Evolutionary conservation across 2,797 vertebrate genomes (phyloP).

Genomic region (Atherinosoma microstoma): DNA sequence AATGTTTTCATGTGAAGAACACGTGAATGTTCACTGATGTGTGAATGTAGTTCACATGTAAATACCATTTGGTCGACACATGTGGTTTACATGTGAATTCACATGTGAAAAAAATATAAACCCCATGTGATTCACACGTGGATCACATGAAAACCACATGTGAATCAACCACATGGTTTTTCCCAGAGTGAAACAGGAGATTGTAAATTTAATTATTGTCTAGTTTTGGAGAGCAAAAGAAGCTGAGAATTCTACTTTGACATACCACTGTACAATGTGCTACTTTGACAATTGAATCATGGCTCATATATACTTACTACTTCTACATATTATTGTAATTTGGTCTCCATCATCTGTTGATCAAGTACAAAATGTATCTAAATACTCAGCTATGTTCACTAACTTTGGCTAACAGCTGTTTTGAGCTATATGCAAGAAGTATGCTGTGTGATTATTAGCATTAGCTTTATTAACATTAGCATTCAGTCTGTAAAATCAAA

Average conservation of each 20-base stretch:
- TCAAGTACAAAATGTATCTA: background rate
- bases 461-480: background rate
- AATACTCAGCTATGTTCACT: background rate
- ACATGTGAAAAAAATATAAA: no score
- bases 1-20: no score
- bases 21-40: no score
- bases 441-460: background rate
- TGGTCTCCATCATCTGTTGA: background rate
- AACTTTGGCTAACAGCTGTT: background rate
- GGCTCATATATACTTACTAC: no score
- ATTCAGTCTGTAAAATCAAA: background rate
- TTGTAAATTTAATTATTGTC: background rate
- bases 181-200: background rate
- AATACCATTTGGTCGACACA: no score
- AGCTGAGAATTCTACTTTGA: background rate
- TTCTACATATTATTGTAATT: no score
- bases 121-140: no score
- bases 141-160: no score
- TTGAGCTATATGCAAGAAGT: background rate
- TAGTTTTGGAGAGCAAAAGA: background rate
- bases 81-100: no score
- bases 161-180: no score
- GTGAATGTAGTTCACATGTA: no score
- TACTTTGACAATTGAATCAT: background rate
- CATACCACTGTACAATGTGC: background rate